A percentile compares a stretch with the other conserved stretches of the same genome.
These are phyloP conservation scores for Serripes groenlandicus DNA, from an alignment of 2,888 invertebrate species.

Conservation along the genomic window DNA sequence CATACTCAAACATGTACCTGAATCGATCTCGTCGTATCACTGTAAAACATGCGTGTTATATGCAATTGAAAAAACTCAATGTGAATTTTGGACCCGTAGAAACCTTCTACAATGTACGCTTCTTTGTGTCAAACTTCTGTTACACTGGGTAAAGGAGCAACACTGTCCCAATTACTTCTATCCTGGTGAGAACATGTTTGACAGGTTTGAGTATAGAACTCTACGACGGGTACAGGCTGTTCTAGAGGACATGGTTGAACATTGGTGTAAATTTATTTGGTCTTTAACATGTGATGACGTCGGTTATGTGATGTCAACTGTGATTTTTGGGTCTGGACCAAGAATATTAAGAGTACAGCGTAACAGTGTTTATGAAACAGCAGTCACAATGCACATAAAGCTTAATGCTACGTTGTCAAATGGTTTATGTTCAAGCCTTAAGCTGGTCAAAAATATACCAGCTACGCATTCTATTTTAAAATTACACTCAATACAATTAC, in stretches of 20 bases:
- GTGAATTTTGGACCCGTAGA: slow-evolving; percentile 1
- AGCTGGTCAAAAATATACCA: neutral
- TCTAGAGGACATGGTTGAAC: neutral
- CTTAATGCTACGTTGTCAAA: too few species aligned
- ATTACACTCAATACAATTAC: too few species aligned
- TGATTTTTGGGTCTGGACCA: too few species aligned
- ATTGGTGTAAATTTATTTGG: neutral
- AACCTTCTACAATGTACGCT: neutral
- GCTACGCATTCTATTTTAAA: too few species aligned
- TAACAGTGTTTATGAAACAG: neutral
- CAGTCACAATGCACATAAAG: neutral
- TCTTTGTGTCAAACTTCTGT: neutral
- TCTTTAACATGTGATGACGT: slow-evolving; percentile 1
- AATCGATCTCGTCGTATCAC: slow-evolving; percentile 25
- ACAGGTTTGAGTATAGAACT: neutral
- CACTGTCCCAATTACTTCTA: slow-evolving; percentile 30
- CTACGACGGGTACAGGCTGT: neutral
- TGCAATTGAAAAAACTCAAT: neutral
- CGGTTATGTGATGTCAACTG: too few species aligned
- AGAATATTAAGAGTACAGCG: neutral
- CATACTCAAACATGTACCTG: neutral
- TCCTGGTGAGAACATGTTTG: slow-evolving; percentile 33
- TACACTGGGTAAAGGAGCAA: neutral
- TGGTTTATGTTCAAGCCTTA: neutral
- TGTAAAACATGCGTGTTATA: slow-evolving; percentile 28